Conservation (phyloP, 2,113 vertebrate species). For the Deroptyus accipitrinus region DNA sequence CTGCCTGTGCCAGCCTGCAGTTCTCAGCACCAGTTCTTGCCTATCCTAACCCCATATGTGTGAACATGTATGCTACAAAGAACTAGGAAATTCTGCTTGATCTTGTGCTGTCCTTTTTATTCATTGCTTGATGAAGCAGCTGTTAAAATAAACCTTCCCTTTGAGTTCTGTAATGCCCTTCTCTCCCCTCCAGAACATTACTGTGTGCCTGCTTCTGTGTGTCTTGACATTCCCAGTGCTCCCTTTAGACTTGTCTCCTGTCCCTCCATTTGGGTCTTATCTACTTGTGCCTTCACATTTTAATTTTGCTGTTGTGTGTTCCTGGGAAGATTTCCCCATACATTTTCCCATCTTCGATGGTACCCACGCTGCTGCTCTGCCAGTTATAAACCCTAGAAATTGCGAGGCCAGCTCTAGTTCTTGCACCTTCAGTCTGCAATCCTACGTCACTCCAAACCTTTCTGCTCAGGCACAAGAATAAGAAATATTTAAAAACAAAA, state of each 20-base stretch:
- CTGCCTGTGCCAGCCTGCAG: background rate
- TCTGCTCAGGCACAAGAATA: background rate
- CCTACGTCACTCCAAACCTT: background rate
- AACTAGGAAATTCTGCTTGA: background rate
- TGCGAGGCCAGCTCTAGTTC: background rate
- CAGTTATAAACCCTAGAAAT: background rate
- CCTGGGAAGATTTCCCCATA: background rate
- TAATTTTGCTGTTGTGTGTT: background rate
- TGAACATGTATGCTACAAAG: background rate
- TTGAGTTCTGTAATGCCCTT: background rate
- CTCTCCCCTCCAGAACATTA: background rate
- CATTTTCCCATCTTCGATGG: rapidly evolving
- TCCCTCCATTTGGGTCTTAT: rapidly evolving
- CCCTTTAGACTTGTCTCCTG: background rate
- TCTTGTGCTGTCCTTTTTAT: background rate
- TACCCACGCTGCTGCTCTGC: background rate
- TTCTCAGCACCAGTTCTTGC: background rate
- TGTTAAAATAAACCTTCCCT: background rate
- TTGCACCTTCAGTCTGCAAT: background rate
- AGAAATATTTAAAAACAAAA: background rate
- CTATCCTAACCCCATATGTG: background rate
- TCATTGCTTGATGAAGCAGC: background rate
- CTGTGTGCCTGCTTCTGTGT: rapidly evolving
- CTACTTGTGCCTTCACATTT: background rate
- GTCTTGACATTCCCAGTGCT: background rate